Base-by-base conservation (phyloP, 2,113 vertebrate species). In the Girardinichthys multiradiatus region DNA sequence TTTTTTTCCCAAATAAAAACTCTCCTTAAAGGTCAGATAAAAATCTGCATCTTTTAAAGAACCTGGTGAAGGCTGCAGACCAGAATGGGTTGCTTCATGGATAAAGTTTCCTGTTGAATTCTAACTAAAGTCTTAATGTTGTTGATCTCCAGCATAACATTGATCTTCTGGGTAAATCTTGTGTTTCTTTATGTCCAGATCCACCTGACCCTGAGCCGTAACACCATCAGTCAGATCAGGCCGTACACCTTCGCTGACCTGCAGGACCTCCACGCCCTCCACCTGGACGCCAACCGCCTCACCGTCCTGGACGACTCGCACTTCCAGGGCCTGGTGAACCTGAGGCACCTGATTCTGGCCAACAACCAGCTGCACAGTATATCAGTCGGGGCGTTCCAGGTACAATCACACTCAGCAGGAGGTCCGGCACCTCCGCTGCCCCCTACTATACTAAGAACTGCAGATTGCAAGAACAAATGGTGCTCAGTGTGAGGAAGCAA, bases 331-430 rank as follows among this genome's bases (percentile, higher is more conserved):
- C 89, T 96, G 76, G 91, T 94, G 17, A 96, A 95, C 86, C 91
- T 96, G 63, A 83, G 94, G 26, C 95, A 95, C 89, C 93, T 96
- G 11, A 95, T 95, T 74, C 93, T 96, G 15, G 92, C 93, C 90
- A 96, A 94, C 91, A 96, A 96, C 90, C 95, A 96, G 90, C 92
- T 96, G 70, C 92, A 94, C 82, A 91, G 91, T 70, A 94, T 96
- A 63, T 91, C 95, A 0, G 91, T 93, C 4, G 93, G 92, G 42
- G 93, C 95, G 33, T 96, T 96, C 27, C 91, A 94, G 89, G 94
- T 93, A 79, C 8, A 26, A 28, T 6, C 33, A 19, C 24, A 7
- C 12, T 5, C 7, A 4, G 15, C 19, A 33, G 45, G 19, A 6
- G 17, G 19, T 14, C 17, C 10, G 10, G 6, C 35, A 35, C 35